Evolutionary conservation across 1,140 invertebrate genomes (phyloP), one percentile per base, ranked within the genome.

Genomic region (Drusus annulatus): DNA sequence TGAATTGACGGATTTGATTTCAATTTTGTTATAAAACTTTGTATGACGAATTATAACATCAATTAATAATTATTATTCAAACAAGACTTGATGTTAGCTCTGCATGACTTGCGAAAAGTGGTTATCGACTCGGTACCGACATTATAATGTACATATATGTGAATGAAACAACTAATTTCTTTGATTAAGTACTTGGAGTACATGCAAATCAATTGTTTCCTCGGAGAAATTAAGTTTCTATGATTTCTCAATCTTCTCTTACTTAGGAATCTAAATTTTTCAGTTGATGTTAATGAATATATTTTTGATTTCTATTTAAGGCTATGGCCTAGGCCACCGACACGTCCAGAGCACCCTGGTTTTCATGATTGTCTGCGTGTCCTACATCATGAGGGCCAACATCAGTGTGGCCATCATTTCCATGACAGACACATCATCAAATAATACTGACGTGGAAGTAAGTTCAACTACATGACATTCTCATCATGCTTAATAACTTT

Each of bases 361-460:
- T 73, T 94, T 94, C 84, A 68, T 93, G 2, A 90, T 92, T 0
- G 90, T 94, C 84, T 85, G 92, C 19, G 89, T 92, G 21, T 92
- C 91, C 0, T 94, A 93, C 83, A 90, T 91, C 4, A 91, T 93
- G 82, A 88, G 94, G 71, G 91, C 93, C 2, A 93, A 93, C 78
- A 91, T 94, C 81, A 94, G 93, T n/a, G 93, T 95, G 50, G 93
- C 91, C 0, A 91, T 95, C 36, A 93, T 94, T 0, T 93, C 93
- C 3, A 95, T 95, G 94, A 93, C 92, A 0, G 89, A 93, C 54
- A 79, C 80, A 5, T 86, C 86, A n/a, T 82, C 56, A 3, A 74
- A 74, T 1, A 82, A 65, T 15, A 85, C 86, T 10, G 73, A 86
- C 50, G 86, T 87, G 68, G 86, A 86, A 79, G 76, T 62, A 36